These are phyloP conservation scores for Drosophila cognata DNA, from an alignment of 2,888 invertebrate species.

Conservation along the genomic window DNA sequence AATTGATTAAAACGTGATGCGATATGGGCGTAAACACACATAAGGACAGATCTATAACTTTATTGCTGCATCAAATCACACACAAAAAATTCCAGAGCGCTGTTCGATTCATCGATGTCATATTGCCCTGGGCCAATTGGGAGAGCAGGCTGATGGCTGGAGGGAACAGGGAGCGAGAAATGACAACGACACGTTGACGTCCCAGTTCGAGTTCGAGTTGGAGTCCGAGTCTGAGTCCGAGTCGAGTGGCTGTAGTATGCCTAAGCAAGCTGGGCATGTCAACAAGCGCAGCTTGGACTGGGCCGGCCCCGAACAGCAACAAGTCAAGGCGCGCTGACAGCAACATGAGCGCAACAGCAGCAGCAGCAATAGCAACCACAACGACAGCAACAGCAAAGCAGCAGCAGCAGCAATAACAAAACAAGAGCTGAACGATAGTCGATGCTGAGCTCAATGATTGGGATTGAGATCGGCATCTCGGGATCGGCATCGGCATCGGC, in stretches of 20 bases:
- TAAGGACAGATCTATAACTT: conserved; percentile 31
- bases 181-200: conserved; percentile 73
- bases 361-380: conserved; percentile 47
- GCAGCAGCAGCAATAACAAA: conserved; percentile 37
- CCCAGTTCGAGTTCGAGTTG: conserved; percentile 49
- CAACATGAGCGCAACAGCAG: conserved; percentile 77
- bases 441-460: conserved; percentile 63
- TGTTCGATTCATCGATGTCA: conserved; percentile 12
- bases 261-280: conserved; percentile 82
- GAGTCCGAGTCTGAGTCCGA: conserved; percentile 41
- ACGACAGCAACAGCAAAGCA: conserved; percentile 25
- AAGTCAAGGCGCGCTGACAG: conserved; percentile 77
- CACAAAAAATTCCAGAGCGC: conserved; percentile 17
- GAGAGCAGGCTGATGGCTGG: neutral
- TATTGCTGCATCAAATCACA: conserved; percentile 44
- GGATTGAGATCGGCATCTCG: conserved; percentile 65
- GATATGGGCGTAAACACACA: conserved; percentile 30
- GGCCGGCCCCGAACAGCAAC: conserved; percentile 42
- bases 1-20: conserved; percentile 47
- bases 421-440: conserved; percentile 63
- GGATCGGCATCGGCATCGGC: conserved; percentile 46
- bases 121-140: conserved; percentile 3
- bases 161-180: conserved; percentile 1
- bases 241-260: conserved; percentile 57
- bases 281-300: conserved; percentile 61